These are phyloP conservation scores for Archips crataeganus DNA, from an alignment of 2,888 invertebrate species.

Conservation along the genomic window DNA sequence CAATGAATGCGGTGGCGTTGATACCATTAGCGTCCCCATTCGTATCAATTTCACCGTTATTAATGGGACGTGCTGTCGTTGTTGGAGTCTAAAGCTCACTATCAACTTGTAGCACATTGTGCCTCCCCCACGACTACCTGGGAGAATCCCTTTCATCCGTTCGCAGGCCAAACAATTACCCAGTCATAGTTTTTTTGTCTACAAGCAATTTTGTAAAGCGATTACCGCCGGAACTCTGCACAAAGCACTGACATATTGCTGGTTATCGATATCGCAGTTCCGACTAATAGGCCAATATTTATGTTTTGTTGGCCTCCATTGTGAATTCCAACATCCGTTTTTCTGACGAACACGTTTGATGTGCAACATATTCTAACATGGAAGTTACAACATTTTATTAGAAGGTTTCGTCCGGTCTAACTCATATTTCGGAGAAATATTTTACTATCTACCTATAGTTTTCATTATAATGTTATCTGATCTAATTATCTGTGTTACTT, in stretches of 20 bases:
- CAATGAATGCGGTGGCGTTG: constrained; percentile 49
- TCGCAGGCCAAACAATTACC: constrained; percentile 66
- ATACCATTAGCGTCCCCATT: constrained; percentile 63
- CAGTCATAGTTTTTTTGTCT: constrained; percentile 66
- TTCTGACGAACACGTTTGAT: constrained; percentile 52
- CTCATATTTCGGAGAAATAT: constrained; percentile 10
- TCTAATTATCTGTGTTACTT: constrained; percentile 7
- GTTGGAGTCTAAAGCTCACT: constrained; percentile 64
- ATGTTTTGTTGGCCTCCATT: constrained; percentile 75
- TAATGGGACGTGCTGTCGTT: constrained; percentile 64
- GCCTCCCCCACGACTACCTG: constrained; percentile 77
- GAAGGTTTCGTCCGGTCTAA: constrained; percentile 14
- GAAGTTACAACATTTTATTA: constrained; percentile 20
- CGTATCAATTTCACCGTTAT: constrained; percentile 64
- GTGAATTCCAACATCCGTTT: constrained; percentile 66
- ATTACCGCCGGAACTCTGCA: constrained; percentile 80
- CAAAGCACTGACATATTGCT: constrained; percentile 75
- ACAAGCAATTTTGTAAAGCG: constrained; percentile 67
- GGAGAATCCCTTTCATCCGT: constrained; percentile 69
- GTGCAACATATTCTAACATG: constrained; percentile 39
- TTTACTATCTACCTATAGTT: background rate
- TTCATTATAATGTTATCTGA: constrained; percentile 7
- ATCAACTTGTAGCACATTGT: constrained; percentile 60
- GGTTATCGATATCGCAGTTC: constrained; percentile 81
- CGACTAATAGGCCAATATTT: constrained; percentile 81